Evolutionary conservation across 2,113 vertebrate genomes (phyloP).

Genomic region (Stercorarius parasiticus): DNA sequence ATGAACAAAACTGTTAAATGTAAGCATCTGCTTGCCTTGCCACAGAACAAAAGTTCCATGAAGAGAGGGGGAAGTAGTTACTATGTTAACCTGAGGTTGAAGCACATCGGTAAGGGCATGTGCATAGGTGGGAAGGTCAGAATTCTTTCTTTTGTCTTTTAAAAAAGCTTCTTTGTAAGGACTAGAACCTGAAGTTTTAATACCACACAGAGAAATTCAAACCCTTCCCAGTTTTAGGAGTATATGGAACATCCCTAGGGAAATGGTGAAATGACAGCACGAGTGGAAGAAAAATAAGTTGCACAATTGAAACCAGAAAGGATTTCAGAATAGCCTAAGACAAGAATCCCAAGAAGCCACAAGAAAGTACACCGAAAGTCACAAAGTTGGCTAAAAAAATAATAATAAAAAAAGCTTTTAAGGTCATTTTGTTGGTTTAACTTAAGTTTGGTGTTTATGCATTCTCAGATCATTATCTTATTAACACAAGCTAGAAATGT

Average conservation of each 20-base stretch:
- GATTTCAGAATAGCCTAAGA: not conserved
- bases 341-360: not conserved
- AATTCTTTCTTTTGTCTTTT: not conserved
- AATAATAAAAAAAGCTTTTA: not conserved
- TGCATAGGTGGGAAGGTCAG: not conserved
- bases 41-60: not conserved
- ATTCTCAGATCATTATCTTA: not conserved
- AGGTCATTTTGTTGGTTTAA: not conserved
- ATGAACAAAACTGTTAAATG: not conserved
- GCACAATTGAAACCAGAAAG: not conserved
- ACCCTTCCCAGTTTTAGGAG: not conserved
- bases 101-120: not conserved
- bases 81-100: not conserved
- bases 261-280: not conserved
- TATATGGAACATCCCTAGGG: not conserved
- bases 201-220: not conserved
- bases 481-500: not conserved
- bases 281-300: not conserved
- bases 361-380: not conserved
- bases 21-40: not conserved
- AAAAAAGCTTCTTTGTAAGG: not conserved
- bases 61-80: not conserved
- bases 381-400: not conserved
- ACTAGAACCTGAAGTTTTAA: not conserved
- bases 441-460: not conserved